Evolutionary conservation across 2,888 invertebrate genomes (phyloP).

Genomic region (Diaphora mendica): DNA sequence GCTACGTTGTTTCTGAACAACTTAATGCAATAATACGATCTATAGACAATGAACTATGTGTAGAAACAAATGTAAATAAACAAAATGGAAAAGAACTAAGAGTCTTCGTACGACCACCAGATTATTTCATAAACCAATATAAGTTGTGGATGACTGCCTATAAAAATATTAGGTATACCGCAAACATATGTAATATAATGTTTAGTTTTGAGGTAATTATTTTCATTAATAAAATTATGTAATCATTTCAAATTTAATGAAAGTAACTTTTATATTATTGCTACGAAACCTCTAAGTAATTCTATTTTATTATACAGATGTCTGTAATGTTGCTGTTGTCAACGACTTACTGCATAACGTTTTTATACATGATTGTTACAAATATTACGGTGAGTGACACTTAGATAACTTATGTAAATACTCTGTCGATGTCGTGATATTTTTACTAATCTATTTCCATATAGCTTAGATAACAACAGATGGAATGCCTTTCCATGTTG

Average conservation of each 20-base stretch:
- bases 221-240: background rate
- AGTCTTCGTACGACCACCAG: background rate
- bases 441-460: background rate
- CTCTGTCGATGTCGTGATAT: background rate
- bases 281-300: background rate
- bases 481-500: too few relatives aligned
- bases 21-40: slow-evolving; percentile 46
- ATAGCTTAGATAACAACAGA: background rate
- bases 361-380: slow-evolving; percentile 41
- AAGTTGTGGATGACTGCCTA: slow-evolving; percentile 49
- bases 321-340: slow-evolving; percentile 49
- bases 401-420: too few relatives aligned
- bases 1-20: slow-evolving; percentile 54
- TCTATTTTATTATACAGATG: slow-evolving; percentile 7
- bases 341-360: slow-evolving; percentile 47
- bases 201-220: slow-evolving; percentile 55
- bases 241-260: too few relatives aligned
- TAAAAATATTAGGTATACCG: background rate
- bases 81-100: background rate
- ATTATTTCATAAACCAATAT: slow-evolving; percentile 26
- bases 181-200: slow-evolving; percentile 44
- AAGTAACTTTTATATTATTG: too few relatives aligned
- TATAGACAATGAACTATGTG: slow-evolving; percentile 32
- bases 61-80: background rate
- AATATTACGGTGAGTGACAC: slow-evolving; percentile 44